Conservation (phyloP, 2,113 vertebrate species). For the Sylvietta virens region DNA sequence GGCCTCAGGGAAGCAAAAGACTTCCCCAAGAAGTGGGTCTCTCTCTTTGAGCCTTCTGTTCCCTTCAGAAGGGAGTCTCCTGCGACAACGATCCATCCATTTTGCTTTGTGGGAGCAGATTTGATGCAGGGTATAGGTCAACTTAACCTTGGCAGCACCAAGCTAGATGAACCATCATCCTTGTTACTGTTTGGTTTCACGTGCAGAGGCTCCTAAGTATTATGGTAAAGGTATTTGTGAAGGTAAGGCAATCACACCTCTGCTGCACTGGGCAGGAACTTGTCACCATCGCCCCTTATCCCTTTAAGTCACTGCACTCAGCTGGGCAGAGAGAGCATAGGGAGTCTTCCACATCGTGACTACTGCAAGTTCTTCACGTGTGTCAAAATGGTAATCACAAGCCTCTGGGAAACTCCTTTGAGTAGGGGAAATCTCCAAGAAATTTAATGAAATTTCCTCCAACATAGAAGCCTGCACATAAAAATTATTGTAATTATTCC, state of each 20-base stretch:
- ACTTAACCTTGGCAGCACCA: background rate
- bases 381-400: background rate
- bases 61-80: background rate
- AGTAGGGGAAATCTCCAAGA: background rate
- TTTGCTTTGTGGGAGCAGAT: background rate
- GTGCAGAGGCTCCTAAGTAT: background rate
- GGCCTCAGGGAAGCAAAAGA: background rate
- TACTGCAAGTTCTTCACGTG: background rate
- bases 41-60: background rate
- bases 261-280: background rate
- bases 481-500: background rate
- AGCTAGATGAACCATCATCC: background rate
- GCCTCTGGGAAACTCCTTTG: background rate
- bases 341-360: background rate
- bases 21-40: background rate
- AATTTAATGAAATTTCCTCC: background rate
- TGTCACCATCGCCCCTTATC: accelerated
- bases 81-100: accelerated
- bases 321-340: background rate
- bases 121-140: background rate
- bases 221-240: background rate
- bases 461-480: background rate
- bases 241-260: background rate
- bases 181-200: background rate
- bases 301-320: background rate